Evolutionary conservation across 2,113 vertebrate species (phyloP).

Genomic region (Spilogale gracilis): DNA sequence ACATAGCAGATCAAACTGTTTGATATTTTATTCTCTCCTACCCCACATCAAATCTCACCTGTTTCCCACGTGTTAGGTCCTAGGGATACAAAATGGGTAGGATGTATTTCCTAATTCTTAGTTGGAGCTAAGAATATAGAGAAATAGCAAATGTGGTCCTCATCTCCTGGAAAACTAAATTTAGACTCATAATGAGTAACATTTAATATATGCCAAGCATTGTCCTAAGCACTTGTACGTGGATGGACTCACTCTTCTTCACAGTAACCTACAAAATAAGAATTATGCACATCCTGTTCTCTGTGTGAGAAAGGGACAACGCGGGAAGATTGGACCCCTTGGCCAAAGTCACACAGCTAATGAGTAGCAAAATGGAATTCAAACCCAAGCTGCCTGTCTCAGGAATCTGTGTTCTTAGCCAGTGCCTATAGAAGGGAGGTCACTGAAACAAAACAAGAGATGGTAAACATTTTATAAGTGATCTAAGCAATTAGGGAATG

Average conservation of each 20-base stretch:
- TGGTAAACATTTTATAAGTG: not conserved
- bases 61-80: not conserved
- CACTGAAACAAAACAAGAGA: not conserved
- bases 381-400: not conserved
- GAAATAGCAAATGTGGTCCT: not conserved
- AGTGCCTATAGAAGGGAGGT: not conserved
- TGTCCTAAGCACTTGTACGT: not conserved
- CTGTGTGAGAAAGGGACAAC: not conserved
- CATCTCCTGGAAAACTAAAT: slow-evolving; percentile 31
- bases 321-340: not conserved
- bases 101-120: not conserved
- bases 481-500: not conserved
- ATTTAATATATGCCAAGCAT: not conserved
- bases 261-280: not conserved
- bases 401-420: not conserved
- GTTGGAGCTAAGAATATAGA: not conserved
- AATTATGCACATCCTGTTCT: not conserved
- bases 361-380: not conserved
- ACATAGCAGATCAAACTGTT: not conserved
- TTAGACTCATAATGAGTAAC: not conserved
- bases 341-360: not conserved
- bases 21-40: not conserved
- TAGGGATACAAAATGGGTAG: not conserved
- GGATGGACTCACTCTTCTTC: not conserved
- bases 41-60: not conserved